Conservation (phyloP, 2,888 invertebrate species). For the Anodontia alba region DNA sequence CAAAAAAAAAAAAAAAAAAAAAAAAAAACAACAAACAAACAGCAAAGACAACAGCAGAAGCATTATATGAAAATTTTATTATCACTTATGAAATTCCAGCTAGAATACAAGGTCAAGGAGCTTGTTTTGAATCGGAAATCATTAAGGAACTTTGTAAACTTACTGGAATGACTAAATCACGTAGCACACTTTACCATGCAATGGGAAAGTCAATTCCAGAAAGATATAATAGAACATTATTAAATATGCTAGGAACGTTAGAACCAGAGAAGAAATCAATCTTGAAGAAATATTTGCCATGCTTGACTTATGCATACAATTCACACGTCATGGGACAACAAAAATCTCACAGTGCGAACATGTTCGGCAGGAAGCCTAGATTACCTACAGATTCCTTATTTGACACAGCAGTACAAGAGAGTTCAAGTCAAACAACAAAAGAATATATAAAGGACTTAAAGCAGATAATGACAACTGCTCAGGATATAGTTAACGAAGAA, state of each 20-base stretch:
- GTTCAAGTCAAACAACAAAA: not conserved
- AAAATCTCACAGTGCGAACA: constrained; percentile 20
- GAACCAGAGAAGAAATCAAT: constrained; percentile 40
- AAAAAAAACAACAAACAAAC: too few relatives aligned
- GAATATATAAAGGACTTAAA: constrained; percentile 23
- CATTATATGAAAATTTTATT: constrained; percentile 30
- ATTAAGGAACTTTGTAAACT: constrained; percentile 26
- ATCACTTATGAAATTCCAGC: constrained; percentile 24
- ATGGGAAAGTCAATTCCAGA: constrained; percentile 34
- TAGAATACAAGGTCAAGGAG: constrained; percentile 27
- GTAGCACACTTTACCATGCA: constrained; percentile 42
- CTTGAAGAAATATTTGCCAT: constrained; percentile 53
- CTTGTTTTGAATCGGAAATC: constrained; percentile 32
- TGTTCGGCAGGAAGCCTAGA: constrained; percentile 33
- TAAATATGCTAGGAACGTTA: constrained; percentile 48
- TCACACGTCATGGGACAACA: constrained; percentile 32
- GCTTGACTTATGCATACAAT: constrained; percentile 41
- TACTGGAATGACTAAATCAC: constrained; percentile 35
- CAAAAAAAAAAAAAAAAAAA: too few relatives aligned
- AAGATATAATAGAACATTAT: constrained; percentile 48
- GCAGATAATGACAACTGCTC: not conserved
- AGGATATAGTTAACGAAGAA: constrained; percentile 8
- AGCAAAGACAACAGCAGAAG: constrained; percentile 36
- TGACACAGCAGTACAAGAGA: constrained; percentile 1
- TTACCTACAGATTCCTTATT: constrained; percentile 36